Evolutionary conservation across 2,888 invertebrate genomes (phyloP), one percentile per base, ranked within the genome.

Genomic region (Cantharis lateralis): DNA sequence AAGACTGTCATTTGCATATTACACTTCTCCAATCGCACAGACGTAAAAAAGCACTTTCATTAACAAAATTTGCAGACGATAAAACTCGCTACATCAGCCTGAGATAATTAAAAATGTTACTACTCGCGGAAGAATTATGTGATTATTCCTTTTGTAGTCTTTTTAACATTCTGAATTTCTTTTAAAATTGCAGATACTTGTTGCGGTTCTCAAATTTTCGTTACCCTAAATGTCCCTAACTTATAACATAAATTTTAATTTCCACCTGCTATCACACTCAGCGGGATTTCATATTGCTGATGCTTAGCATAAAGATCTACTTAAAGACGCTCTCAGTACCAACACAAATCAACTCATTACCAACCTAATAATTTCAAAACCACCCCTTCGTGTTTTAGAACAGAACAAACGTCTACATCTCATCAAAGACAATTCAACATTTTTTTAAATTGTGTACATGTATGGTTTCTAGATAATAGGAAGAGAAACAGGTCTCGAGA

Each of bases 31-130:
- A 82, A 82, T 76, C 80, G 80, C 78, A 79, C 81, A 72, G 76
- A 78, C 79, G 74, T 62, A 81, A 80, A 83, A 84, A 86, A 85
- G 85, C 83, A 85, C 83, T 86, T 86, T 85, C 86, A 87, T 87
- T 87, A 86, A 86, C 84, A 84, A 84, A 87, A 87, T 87, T 87
- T 87, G 87, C 87, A 87, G 87, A 87, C 86, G 86, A 87, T 87
- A 87, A 87, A 87, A 87, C 85, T 85, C 85, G 85, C 84, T 84
- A 83, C 84, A 83, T 83, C 83, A 83, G 81, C 82, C 81, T 79
- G 80, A 82, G 85, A 87, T 87, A 87, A 87, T 87, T 87, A 87
- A 87, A 87, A 87, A 86, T 84, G 82, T 84, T 83, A 81, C 83
- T 82, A 81, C 62, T 80, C 82, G 78, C 82, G 79, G 84, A 80